Percentiles rank a stretch among this genome's conserved stretches.
phyloP scores from a whole-genome alignment of 2,888 invertebrate species.

The Conchocele bisecta region DNA sequence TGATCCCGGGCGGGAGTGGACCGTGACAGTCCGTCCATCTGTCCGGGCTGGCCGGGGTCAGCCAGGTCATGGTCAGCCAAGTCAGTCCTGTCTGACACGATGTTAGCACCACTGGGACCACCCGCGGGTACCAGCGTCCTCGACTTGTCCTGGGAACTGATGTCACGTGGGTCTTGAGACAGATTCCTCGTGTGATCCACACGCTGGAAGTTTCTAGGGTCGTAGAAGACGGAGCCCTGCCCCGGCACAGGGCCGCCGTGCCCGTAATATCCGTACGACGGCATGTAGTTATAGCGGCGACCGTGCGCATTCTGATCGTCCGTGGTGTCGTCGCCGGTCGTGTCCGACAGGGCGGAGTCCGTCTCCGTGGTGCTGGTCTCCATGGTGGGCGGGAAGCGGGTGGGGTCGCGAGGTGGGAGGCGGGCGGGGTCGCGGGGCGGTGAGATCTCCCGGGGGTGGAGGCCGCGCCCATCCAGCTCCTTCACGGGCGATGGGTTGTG shows the following conservation, averaged over 20 bases:
- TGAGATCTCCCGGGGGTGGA: conserved; percentile 42
- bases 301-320: conserved; percentile 45
- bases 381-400: conserved; percentile 23
- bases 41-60: not conserved
- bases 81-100: not conserved
- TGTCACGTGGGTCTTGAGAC: not conserved
- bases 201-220: conserved; percentile 47
- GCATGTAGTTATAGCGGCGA: conserved; percentile 16
- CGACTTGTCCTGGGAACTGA: not conserved
- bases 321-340: conserved; percentile 45
- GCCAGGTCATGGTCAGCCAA: not conserved
- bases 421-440: conserved; percentile 12
- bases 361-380: conserved; percentile 42
- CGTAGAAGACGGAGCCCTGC: conserved; percentile 34
- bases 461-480: conserved; percentile 25
- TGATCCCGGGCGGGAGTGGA: conserved; percentile 30
- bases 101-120: not conserved
- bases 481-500: conserved; percentile 40
- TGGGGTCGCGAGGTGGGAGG: conserved; percentile 32
- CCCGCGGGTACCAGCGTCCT: too few species aligned
- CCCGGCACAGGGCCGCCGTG: not conserved
- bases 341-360: conserved; percentile 19
- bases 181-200: conserved; percentile 9
- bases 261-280: conserved; percentile 19
- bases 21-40: not conserved